Percentiles rank a stretch among this genome's conserved stretches.
phyloP scores from a whole-genome alignment of 2,888 invertebrate genomes.

The Crossocerus cetratus region DNA sequence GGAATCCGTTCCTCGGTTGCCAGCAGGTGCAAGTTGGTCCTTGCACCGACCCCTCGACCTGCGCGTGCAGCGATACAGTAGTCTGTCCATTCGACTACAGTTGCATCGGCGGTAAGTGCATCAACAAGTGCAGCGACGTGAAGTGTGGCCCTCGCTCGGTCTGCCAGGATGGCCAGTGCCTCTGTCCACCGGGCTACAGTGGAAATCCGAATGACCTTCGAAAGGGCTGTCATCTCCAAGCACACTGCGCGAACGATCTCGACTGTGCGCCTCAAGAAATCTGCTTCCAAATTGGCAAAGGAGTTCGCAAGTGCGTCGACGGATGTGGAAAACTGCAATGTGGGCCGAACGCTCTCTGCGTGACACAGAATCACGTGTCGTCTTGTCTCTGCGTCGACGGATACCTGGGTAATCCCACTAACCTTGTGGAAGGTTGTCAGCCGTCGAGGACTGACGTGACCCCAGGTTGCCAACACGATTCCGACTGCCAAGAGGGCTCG shows the following conservation, averaged over 20 bases:
- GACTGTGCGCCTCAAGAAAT: slow-evolving; percentile 91
- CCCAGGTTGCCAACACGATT: slow-evolving; percentile 81
- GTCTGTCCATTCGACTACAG: slow-evolving; percentile 88
- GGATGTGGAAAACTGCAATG: slow-evolving; percentile 92
- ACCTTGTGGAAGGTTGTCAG: slow-evolving; percentile 88
- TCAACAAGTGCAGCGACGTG: slow-evolving; percentile 86
- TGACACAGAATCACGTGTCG: slow-evolving; percentile 90
- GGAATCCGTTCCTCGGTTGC: slow-evolving; percentile 92
- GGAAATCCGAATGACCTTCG: slow-evolving; percentile 86
- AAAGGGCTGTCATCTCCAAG: slow-evolving; percentile 85
- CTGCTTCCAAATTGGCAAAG: slow-evolving; percentile 90
- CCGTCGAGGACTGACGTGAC: slow-evolving; percentile 81
- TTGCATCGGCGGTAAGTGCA: slow-evolving; percentile 86
- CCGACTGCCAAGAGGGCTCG: slow-evolving; percentile 85
- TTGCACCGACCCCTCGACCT: slow-evolving; percentile 84
- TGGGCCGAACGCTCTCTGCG: slow-evolving; percentile 92
- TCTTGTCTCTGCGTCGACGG: slow-evolving; percentile 92
- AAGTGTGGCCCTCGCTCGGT: slow-evolving; percentile 89
- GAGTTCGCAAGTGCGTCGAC: slow-evolving; percentile 89
- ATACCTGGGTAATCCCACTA: slow-evolving; percentile 89
- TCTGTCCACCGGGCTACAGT: slow-evolving; percentile 87
- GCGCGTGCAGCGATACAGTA: slow-evolving; percentile 84
- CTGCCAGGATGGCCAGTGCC: slow-evolving; percentile 88
- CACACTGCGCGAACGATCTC: slow-evolving; percentile 88
- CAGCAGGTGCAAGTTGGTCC: slow-evolving; percentile 84